Percentiles rank a stretch among this genome's conserved stretches.
Evolutionary conservation across 2,888 invertebrate species (phyloP).

Genomic region (Morpho deidamia): DNA sequence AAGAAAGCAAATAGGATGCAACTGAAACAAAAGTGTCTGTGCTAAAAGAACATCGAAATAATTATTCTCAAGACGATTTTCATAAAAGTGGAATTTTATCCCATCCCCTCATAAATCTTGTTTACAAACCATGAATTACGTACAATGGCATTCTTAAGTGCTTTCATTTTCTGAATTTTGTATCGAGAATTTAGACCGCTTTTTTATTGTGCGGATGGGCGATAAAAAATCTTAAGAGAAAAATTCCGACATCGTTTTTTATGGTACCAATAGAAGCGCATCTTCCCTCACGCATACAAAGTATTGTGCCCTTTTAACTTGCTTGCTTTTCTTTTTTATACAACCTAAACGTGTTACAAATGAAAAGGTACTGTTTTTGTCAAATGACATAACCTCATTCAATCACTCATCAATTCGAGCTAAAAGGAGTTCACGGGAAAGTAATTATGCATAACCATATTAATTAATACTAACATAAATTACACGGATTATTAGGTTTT

Average conservation of each 20-base stretch:
- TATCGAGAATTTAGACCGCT: constrained; percentile 6
- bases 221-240: not conserved
- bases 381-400: too few species aligned
- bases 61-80: constrained; percentile 1
- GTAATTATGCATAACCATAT: too few species aligned
- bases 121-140: constrained; percentile 11
- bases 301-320: not conserved
- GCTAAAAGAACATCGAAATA: not conserved
- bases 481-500: too few species aligned
- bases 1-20: not conserved
- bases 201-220: not conserved
- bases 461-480: too few species aligned
- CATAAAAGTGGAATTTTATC: constrained; percentile 6
- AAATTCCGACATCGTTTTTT: constrained; percentile 2
- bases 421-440: too few species aligned
- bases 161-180: constrained; percentile 9
- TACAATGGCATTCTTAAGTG: constrained; percentile 4
- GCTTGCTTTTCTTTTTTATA: too few species aligned
- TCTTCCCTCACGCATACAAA: not conserved
- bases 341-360: too few species aligned
- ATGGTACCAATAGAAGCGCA: not conserved
- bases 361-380: too few species aligned
- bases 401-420: too few species aligned
- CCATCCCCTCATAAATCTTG: constrained; percentile 9
- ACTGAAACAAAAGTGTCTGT: too few species aligned